These are phyloP conservation scores for Sylvia borin DNA, from an alignment of 2,797 vertebrate species.

Conservation along the genomic window DNA sequence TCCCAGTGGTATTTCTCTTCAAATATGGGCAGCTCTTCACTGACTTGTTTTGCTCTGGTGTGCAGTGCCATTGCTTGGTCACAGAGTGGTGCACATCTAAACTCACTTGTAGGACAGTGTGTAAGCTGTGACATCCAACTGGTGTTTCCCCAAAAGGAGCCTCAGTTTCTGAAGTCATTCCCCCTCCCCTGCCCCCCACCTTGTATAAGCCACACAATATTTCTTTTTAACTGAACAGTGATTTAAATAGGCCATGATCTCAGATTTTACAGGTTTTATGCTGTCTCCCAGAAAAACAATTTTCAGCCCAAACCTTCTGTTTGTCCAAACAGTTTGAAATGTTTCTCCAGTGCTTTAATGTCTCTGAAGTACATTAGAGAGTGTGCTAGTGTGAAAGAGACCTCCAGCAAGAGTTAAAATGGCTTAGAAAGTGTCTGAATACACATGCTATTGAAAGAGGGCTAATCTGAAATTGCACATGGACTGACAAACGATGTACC, in stretches of 20 bases:
- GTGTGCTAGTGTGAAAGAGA: background rate
- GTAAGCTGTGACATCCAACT: background rate
- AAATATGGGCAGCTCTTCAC: constrained; percentile 17
- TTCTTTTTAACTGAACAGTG: background rate
- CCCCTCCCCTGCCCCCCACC: background rate
- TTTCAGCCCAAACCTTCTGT: background rate
- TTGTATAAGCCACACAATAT: background rate
- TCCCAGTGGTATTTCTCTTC: constrained; percentile 66
- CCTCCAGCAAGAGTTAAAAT: background rate
- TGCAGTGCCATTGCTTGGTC: constrained; percentile 45
- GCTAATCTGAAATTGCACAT: background rate
- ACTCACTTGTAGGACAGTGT: background rate
- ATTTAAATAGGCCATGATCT: background rate
- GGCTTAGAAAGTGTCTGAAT: background rate
- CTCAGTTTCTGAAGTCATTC: background rate
- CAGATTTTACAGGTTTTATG: background rate
- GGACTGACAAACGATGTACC: background rate
- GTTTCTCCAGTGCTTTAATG: background rate
- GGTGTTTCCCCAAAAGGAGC: background rate
- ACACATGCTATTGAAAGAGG: background rate
- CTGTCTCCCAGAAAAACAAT: background rate
- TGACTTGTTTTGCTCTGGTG: background rate
- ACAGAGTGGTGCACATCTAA: constrained; percentile 38
- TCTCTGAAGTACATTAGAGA: background rate
- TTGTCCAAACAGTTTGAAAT: constrained; percentile 7